Percentiles rank a stretch among this genome's conserved stretches.
Evolutionary conservation across 2,797 vertebrate genomes (phyloP).

Genomic region (Vireo griseus): DNA sequence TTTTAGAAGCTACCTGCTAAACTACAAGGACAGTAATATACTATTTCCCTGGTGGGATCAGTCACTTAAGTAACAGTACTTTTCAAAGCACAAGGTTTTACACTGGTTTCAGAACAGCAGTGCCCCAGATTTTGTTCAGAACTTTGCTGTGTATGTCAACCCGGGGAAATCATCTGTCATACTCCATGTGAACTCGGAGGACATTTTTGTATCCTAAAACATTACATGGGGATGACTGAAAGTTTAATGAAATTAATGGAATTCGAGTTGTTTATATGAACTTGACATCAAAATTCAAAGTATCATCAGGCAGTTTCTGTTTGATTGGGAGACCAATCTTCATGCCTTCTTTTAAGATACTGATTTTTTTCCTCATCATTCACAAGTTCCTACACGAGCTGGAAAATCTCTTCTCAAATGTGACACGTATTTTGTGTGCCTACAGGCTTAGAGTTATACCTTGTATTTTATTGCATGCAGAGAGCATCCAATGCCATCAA

Average conservation of each 20-base stretch:
- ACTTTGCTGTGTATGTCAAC: not conserved
- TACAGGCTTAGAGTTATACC: not conserved
- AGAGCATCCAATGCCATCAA: not conserved
- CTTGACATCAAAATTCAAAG: not conserved
- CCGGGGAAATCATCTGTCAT: not conserved
- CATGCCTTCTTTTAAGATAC: not conserved
- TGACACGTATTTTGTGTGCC: not conserved
- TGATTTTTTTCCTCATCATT: not conserved
- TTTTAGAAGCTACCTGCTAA: not conserved
- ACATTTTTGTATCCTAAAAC: not conserved
- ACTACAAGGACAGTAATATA: not conserved
- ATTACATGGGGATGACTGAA: not conserved
- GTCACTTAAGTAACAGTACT: not conserved
- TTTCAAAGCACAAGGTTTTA: not conserved
- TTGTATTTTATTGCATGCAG: not conserved
- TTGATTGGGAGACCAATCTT: not conserved
- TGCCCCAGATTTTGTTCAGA: not conserved
- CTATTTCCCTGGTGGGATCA: not conserved
- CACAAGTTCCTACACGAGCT: not conserved
- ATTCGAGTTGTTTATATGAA: not conserved
- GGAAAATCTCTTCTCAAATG: not conserved
- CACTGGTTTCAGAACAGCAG: not conserved
- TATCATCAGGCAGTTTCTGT: not conserved
- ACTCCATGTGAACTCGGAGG: not conserved
- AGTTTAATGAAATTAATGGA: not conserved